These are phyloP conservation scores for Bryconaethiops microstoma DNA, from an alignment of 2,797 vertebrate genomes.

Conservation along the genomic window DNA sequence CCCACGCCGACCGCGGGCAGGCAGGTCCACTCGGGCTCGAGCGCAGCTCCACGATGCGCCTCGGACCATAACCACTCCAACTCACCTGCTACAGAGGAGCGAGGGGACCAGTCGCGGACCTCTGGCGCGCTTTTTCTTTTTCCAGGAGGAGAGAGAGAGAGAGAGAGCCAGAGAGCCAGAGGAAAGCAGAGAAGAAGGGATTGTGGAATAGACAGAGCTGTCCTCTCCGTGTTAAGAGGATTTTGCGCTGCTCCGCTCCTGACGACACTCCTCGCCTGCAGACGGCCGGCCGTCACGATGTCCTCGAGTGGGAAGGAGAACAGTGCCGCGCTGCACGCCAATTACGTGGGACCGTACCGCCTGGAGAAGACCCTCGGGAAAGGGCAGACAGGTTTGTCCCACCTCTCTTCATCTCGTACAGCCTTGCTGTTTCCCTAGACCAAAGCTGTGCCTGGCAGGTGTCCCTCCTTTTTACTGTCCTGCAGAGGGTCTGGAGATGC, in stretches of 20 bases:
- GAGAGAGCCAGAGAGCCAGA: constrained; percentile 33
- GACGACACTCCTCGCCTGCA: constrained; percentile 65
- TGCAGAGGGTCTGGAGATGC: too few species aligned
- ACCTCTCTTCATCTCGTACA: neutral
- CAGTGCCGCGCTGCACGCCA: constrained; percentile 95
- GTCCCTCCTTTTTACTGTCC: constrained; percentile 23
- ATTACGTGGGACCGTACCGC: constrained; percentile 99
- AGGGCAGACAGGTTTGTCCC: constrained; percentile 98
- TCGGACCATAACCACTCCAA: constrained; percentile 69
- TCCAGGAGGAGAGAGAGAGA: constrained; percentile 52
- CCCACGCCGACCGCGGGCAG: constrained; percentile 32
- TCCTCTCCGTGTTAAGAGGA: constrained; percentile 64
- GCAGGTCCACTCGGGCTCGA: constrained; percentile 38
- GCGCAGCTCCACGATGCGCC: constrained; percentile 72
- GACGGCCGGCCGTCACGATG: constrained; percentile 82
- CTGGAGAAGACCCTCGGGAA: constrained; percentile 99
- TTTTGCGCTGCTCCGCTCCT: constrained; percentile 66
- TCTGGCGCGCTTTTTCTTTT: constrained; percentile 66
- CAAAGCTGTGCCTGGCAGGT: constrained; percentile 1
- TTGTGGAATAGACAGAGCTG: constrained; percentile 69
- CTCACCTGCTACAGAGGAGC: constrained; percentile 73
- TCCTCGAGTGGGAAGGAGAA: constrained; percentile 98
- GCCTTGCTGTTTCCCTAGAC: neutral
- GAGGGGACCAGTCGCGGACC: constrained; percentile 58
- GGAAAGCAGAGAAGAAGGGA: constrained; percentile 32